phyloP scores from a whole-genome alignment of 2,888 invertebrate species.

The Sarcophaga carnaria region DNA sequence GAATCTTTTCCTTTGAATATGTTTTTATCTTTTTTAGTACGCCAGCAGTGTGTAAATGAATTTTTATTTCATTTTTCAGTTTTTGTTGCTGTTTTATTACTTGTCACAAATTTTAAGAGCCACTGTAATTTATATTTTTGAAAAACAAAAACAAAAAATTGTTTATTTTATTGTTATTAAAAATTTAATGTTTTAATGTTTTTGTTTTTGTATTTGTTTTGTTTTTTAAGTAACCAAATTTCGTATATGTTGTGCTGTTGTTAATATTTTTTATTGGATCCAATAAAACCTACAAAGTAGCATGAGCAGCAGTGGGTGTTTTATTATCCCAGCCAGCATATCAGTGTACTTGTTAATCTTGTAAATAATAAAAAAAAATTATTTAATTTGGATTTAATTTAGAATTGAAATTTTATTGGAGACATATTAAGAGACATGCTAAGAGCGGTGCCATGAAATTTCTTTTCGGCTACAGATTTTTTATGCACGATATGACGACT shows the following conservation, averaged over 20 bases:
- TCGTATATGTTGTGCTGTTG: constrained; percentile 17
- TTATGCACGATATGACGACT: too few relatives aligned
- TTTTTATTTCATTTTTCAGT: background rate
- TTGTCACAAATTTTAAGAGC: background rate
- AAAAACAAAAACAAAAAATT: background rate
- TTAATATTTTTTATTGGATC: background rate
- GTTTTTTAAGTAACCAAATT: background rate
- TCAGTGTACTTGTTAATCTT: constrained; percentile 42
- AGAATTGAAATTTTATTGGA: too few relatives aligned
- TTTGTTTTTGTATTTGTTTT: constrained; percentile 8
- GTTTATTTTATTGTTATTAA: background rate
- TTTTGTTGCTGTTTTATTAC: background rate
- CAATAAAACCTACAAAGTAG: too few relatives aligned
- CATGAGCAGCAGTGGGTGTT: constrained; percentile 49
- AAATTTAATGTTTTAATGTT: constrained; percentile 43
- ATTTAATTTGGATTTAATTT: too few relatives aligned
- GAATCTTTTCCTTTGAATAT: background rate
- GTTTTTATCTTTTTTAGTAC: background rate
- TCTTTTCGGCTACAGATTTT: too few relatives aligned
- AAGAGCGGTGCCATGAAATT: too few relatives aligned
- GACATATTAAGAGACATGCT: too few relatives aligned
- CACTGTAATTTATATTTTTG: background rate
- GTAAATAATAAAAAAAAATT: too few relatives aligned
- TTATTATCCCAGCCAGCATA: constrained; percentile 14
- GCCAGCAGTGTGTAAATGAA: background rate